Conservation (phyloP, 2,113 vertebrate genomes). For the Todiramphus chloris region DNA sequence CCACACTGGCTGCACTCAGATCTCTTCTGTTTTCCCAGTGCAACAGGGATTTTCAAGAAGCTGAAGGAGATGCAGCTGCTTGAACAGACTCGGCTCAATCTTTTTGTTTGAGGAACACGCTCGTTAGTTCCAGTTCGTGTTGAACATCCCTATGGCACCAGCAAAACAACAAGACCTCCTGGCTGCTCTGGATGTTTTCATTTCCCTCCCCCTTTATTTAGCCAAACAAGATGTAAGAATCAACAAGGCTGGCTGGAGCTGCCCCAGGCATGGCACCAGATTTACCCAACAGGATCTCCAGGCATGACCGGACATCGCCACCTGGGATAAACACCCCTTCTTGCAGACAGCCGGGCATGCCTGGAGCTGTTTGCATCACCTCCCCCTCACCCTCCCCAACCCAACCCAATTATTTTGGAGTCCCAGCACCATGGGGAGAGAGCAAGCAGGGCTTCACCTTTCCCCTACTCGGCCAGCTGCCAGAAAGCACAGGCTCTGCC, state of each 20-base stretch:
- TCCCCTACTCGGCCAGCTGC: conserved; percentile 54
- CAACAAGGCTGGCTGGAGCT: background rate
- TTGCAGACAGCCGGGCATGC: background rate
- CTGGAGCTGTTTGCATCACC: background rate
- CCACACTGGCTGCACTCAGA: fast-evolving
- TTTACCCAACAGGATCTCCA: background rate
- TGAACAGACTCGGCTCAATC: background rate
- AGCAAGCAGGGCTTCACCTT: background rate
- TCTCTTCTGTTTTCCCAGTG: background rate
- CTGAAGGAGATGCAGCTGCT: conserved; percentile 3
- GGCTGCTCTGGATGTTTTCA: background rate
- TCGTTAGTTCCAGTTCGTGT: background rate
- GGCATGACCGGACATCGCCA: background rate
- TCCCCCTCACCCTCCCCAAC: background rate
- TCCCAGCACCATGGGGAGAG: background rate
- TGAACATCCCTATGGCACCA: background rate
- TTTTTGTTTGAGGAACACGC: background rate
- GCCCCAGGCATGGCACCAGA: background rate
- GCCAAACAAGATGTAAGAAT: background rate
- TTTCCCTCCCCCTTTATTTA: conserved; percentile 6
- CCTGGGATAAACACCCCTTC: background rate
- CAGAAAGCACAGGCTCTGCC: background rate
- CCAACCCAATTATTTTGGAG: conserved; percentile 32
- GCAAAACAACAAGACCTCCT: conserved; percentile 13
- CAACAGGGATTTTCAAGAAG: background rate